Evolutionary conservation across 2,888 invertebrate species (phyloP), one percentile per base, ranked within the genome.

Genomic region (Apoda limacodes): DNA sequence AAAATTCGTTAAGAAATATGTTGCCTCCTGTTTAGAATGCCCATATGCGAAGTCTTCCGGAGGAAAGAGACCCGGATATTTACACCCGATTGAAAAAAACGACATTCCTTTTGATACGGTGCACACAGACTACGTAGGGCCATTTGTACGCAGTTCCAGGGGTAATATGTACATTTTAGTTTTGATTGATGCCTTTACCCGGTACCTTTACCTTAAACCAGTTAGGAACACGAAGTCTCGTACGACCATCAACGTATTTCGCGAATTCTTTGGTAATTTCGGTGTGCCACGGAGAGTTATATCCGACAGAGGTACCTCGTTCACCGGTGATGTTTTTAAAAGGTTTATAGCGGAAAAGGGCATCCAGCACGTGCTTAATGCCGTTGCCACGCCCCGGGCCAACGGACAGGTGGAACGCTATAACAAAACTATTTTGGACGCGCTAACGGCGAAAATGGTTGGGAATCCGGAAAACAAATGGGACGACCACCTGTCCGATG

Each of bases 371-470:
- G 20, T 44, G 6, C 13, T 43, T 10, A 57, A 66, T 21, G 42
- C 43, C 6, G 43, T 47, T 7, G 33, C 45, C 2, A 35, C 35
- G 30, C 43, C 39, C 2, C 28, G 40, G 13, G 36, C 39, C 1
- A 39, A 43, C 33, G 63, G 62, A 2, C 61, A 62, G 29, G 54
- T 52, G 1, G 35, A 33, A 10, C 20, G 37, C 6, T 38, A 26
- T 26, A 41, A 35, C 13, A 30, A 22, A 2, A 33, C 37, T 3
- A 30, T 37, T 9, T 10, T 28, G 2, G 19, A 30, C n/a, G 10
- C 34, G 4, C 5, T 37, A n/a, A 11, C 32, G n/a, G 14, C 36
- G 10, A 10, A 14, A 12, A 36, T 24, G 24, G 12, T 11, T 10
- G 28, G 25, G 2, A 7, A 10, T 5, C 22, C 26, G n/a, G 34